phyloP scores from a whole-genome alignment of 1,140 invertebrate species.

The Plectrocnemia conspersa region DNA sequence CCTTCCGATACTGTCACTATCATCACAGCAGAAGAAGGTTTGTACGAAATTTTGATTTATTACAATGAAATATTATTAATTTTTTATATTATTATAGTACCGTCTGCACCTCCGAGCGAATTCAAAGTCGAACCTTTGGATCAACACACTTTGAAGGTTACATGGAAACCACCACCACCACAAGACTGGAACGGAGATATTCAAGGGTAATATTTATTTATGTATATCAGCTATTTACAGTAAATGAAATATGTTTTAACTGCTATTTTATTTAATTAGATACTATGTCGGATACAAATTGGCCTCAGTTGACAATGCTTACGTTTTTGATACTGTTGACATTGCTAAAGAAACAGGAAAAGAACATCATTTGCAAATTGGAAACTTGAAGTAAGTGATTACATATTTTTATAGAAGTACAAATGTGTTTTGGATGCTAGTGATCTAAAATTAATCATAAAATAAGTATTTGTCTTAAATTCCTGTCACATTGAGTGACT shows the following conservation, averaged over 20 bases:
- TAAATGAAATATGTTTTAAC: conserved; percentile 2
- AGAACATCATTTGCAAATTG: conserved; percentile 79
- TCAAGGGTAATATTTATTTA: conserved; percentile 53
- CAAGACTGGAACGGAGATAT: conserved; percentile 93
- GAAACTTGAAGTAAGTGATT: conserved; percentile 64
- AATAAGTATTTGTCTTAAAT: too few species aligned
- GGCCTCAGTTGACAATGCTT: conserved; percentile 83
- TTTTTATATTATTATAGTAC: conserved; percentile 48
- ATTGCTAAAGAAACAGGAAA: conserved; percentile 87
- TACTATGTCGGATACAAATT: conserved; percentile 88
- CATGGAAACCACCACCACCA: conserved; percentile 87
- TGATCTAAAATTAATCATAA: conserved; percentile 9
- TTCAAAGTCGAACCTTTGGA: conserved; percentile 87
- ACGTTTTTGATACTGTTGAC: conserved; percentile 88
- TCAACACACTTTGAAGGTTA: conserved; percentile 85
- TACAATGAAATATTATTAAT: conserved; percentile 7
- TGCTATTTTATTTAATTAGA: conserved; percentile 37
- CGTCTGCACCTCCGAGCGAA: conserved; percentile 74
- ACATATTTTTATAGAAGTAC: conserved; percentile 5
- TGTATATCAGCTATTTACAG: conserved; percentile 7
- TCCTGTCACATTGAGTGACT: too few species aligned
- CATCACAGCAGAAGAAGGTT: conserved; percentile 88
- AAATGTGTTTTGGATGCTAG: neutral
- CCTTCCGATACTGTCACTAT: conserved; percentile 90
- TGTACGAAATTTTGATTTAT: conserved; percentile 6